These are phyloP conservation scores for Poeciliopsis infans DNA, from an alignment of 2,797 vertebrate genomes.

Conservation along the genomic window DNA sequence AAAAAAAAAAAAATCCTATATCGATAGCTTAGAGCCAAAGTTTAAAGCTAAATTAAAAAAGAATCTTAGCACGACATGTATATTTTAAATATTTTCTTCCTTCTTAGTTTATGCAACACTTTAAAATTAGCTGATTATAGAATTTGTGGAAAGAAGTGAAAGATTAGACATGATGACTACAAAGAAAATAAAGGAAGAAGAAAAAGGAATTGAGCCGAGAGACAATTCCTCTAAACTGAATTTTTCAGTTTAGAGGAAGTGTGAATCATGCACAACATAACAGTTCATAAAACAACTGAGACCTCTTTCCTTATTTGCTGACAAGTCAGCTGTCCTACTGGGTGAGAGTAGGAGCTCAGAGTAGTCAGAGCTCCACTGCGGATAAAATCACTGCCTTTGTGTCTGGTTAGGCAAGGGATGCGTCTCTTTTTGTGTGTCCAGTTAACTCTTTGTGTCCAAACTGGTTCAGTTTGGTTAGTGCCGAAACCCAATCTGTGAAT, in stretches of 20 bases:
- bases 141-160: slow-evolving; percentile 14
- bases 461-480: slow-evolving; percentile 32
- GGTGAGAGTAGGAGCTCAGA: too few species aligned
- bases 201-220: not conserved
- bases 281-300: slow-evolving; percentile 26
- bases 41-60: not conserved
- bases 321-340: slow-evolving; percentile 42
- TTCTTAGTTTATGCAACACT: not conserved
- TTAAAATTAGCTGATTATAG: not conserved
- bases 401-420: slow-evolving; percentile 25
- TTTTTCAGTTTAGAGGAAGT: slow-evolving; percentile 12
- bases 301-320: slow-evolving; percentile 7
- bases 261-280: not conserved
- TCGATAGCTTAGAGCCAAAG: not conserved
- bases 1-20: not conserved
- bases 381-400: slow-evolving; percentile 32
- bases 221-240: too few species aligned
- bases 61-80: not conserved
- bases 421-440: slow-evolving; percentile 16
- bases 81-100: not conserved
- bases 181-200: not conserved
- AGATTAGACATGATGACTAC: not conserved
- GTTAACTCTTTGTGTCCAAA: not conserved
- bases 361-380: slow-evolving; percentile 49
- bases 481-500: not conserved